Conservation (phyloP, 2,888 invertebrate species). For the Plebejus melissa region DNA sequence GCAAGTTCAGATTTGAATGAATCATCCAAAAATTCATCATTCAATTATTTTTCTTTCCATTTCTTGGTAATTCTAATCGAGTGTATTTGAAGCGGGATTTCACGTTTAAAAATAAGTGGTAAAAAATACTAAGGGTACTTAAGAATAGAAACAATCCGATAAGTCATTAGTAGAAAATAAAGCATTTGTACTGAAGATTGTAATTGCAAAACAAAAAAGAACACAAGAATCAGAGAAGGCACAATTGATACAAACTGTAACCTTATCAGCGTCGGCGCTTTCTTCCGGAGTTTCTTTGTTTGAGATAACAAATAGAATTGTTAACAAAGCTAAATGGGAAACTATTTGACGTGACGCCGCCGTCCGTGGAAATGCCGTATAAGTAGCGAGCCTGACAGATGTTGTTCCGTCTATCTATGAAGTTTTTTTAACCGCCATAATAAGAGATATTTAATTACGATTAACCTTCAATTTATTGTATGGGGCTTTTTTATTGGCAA, state of each 20-base stretch:
- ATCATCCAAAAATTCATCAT: too few relatives aligned
- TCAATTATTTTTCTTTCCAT: too few relatives aligned
- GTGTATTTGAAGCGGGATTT: too few relatives aligned
- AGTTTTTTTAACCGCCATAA: too few relatives aligned
- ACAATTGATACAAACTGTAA: conserved; percentile 16
- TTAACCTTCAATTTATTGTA: too few relatives aligned
- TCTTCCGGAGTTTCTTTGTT: conserved; percentile 14
- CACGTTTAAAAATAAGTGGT: too few relatives aligned
- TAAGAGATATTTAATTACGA: too few relatives aligned
- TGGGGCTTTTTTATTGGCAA: too few relatives aligned
- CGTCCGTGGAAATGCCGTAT: neutral
- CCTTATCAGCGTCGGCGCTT: conserved; percentile 5
- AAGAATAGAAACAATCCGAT: neutral
- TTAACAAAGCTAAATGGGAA: neutral
- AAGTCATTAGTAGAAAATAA: neutral
- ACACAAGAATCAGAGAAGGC: neutral
- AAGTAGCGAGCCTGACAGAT: too few relatives aligned
- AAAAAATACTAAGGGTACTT: neutral
- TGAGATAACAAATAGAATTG: conserved; percentile 13
- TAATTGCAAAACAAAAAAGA: conserved; percentile 13
- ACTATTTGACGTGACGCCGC: neutral
- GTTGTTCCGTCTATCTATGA: too few relatives aligned
- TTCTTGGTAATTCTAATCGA: too few relatives aligned
- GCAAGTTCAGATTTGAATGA: too few relatives aligned
- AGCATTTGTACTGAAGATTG: neutral